A percentile compares a stretch with the other conserved stretches of the same genome.
Conservation (phyloP, 1,140 invertebrate species). For the Apis mellifera region Amel_HAv3.1 CM009944.2:5000001-5000500, state of each 20-base stretch:
- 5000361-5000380: constrained; percentile 16
- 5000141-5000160: constrained; percentile 62
- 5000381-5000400: constrained; percentile 32
- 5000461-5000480: constrained; percentile 18
- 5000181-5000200: constrained; percentile 68
- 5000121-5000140: constrained; percentile 64
- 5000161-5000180: constrained; percentile 69
- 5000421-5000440: constrained; percentile 7
- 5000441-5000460: background rate
- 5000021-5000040: constrained; percentile 72
- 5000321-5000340: background rate
- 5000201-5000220: constrained; percentile 38
- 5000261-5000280: constrained; percentile 3
- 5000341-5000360: constrained; percentile 34
- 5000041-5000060: constrained; percentile 72
- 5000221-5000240: constrained; percentile 48
- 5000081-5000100: constrained; percentile 81
- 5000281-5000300: constrained; percentile 26
- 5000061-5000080: constrained; percentile 72
- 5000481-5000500: background rate
- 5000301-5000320: background rate
- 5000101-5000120: constrained; percentile 73
- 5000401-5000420: constrained; percentile 14
- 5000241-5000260: constrained; percentile 60
- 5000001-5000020: constrained; percentile 78